Conservation (phyloP, 1,140 invertebrate genomes). For the Laupala kohalensis region DNA sequence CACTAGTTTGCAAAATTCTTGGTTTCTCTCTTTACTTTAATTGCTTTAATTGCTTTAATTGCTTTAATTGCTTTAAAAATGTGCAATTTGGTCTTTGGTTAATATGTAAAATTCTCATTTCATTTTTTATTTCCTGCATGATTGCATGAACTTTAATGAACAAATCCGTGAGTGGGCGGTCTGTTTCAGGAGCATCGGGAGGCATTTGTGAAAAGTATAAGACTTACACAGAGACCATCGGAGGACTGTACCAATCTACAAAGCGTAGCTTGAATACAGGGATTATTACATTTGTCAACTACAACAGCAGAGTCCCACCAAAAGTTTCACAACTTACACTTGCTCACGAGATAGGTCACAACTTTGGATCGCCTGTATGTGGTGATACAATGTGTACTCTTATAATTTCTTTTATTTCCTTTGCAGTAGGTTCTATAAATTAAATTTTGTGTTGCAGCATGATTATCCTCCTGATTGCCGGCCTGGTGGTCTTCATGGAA, state of each 20-base stretch:
- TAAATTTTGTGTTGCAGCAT: conserved; percentile 48
- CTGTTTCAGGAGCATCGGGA: conserved; percentile 70
- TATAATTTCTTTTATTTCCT: background rate
- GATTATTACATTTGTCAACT: conserved; percentile 98
- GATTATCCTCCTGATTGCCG: conserved; percentile 87
- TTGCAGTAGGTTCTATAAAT: background rate
- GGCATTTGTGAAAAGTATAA: conserved; percentile 98
- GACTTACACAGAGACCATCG: conserved; percentile 88
- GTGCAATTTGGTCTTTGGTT: background rate
- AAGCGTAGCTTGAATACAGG: conserved; percentile 95
- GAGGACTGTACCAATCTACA: conserved; percentile 83
- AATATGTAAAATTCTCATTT: background rate
- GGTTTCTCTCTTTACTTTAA: no score
- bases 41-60: background rate
- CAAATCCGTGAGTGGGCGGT: conserved; percentile 1
- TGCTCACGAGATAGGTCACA: conserved; percentile 98
- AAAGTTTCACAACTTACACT: conserved; percentile 96
- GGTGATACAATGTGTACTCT: background rate
- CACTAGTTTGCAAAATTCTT: no score
- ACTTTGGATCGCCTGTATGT: conserved; percentile 92
- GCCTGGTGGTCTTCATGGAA: conserved; percentile 75
- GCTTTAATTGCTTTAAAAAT: background rate
- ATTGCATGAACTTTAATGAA: background rate
- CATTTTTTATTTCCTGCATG: background rate
- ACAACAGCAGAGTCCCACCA: conserved; percentile 89